Percentiles rank a stretch among this genome's conserved stretches.
phyloP scores from a whole-genome alignment of 2,888 invertebrate species.

The Mythimna lalbum region DNA sequence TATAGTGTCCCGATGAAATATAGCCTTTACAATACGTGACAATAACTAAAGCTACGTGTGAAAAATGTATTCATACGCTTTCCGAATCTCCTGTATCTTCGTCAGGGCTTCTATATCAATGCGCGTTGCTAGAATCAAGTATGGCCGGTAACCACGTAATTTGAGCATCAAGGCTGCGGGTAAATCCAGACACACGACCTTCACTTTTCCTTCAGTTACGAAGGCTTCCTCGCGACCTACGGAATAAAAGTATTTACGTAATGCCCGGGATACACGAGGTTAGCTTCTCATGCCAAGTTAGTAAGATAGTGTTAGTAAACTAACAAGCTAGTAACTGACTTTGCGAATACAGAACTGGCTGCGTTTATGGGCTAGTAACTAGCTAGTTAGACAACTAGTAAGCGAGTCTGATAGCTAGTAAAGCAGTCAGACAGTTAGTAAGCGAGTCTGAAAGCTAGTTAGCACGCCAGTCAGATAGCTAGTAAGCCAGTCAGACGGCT shows the following conservation, averaged over 20 bases:
- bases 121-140: slow-evolving; percentile 82
- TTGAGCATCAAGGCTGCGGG: slow-evolving; percentile 82
- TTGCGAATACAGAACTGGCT: too few species aligned
- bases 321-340: too few species aligned
- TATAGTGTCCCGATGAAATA: too few species aligned
- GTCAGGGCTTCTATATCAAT: slow-evolving; percentile 69
- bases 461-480: too few species aligned
- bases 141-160: slow-evolving; percentile 82
- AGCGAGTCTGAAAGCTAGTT: too few species aligned
- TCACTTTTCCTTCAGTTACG: slow-evolving; percentile 80
- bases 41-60: neutral
- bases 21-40: neutral
- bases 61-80: slow-evolving; percentile 69
- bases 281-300: neutral
- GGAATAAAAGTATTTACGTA: slow-evolving; percentile 53
- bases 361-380: too few species aligned
- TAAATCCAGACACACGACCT: slow-evolving; percentile 82
- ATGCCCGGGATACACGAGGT: neutral
- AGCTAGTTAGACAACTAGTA: too few species aligned
- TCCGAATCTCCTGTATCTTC: slow-evolving; percentile 75
- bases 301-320: too few species aligned
- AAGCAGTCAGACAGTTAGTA: too few species aligned
- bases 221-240: slow-evolving; percentile 83
- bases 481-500: too few species aligned
- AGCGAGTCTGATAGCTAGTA: too few species aligned